Evolutionary conservation across 2,797 vertebrate genomes (phyloP), one percentile per base, ranked within the genome.

Genomic region (Myotis planiceps): DNA sequence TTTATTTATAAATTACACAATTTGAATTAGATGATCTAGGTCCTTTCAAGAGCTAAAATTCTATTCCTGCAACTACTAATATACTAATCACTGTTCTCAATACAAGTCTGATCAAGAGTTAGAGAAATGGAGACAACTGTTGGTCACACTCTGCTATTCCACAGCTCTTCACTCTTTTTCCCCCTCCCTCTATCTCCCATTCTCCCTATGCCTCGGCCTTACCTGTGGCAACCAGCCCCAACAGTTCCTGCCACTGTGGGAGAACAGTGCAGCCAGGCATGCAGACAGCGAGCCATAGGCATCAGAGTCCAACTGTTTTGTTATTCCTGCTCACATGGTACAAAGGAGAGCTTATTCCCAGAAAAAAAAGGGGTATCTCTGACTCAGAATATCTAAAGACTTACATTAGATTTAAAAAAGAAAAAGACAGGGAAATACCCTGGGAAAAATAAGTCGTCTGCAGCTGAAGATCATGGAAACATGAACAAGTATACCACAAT

Each of bases 341-440:
- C 76, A 92, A 32, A 97, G 60, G 23, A 90, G 37, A 76, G 13
- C 51, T 90, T 87, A 89, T 34, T 75, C n/a, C 14, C 60, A n/a
- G 47, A 9, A 4, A 23, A 23, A 53, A 87, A 87, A 76, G 25
- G 9, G 15, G 14, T 19, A 68, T 76, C 74, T 83, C 55, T 82
- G 68, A 89, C 47, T 68, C 88, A 51, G 25, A 49, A 16, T 53
- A 53, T 55, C 69, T 89, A n/a, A 90, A 80, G 32, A 87, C 25
- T 29, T 53, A 86, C 1, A 53, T 76, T 47, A 65, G 42, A 45
- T 60, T 92, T 75, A 84, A 81, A 65, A 78, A 74, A 78, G 9
- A 82, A 63, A 87, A 88, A 37, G 27, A 66, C 34, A 84, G 14
- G 34, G 45, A 92, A 71, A 72, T 68, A 89, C n/a, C 34, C 63